Conservation (phyloP, 2,888 invertebrate genomes). For the Calameuta filiformis region DNA sequence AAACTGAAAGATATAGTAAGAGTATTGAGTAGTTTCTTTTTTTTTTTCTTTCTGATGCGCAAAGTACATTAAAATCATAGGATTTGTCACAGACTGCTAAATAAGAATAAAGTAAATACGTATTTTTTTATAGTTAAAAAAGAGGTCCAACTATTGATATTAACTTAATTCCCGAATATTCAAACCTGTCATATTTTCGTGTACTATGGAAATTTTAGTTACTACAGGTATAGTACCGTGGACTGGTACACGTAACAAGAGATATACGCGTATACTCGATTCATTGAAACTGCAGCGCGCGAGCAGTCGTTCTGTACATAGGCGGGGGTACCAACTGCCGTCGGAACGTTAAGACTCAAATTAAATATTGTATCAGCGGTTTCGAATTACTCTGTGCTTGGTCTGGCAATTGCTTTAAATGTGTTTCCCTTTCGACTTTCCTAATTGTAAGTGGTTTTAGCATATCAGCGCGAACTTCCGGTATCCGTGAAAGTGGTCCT, state of each 20-base stretch:
- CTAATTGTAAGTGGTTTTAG: background rate
- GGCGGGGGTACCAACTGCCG: slow-evolving; percentile 8
- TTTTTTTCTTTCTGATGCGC: too few relatives aligned
- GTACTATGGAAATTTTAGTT: background rate
- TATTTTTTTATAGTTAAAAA: background rate
- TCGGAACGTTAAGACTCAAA: slow-evolving; percentile 49
- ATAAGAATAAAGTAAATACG: background rate
- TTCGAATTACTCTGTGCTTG: slow-evolving; percentile 39
- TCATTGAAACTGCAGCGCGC: background rate
- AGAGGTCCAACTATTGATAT: background rate
- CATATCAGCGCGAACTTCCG: background rate
- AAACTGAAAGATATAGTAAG: too few relatives aligned
- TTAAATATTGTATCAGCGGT: slow-evolving; percentile 55
- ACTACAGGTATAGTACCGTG: background rate
- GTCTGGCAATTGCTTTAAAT: slow-evolving; percentile 46
- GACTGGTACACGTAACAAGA: background rate
- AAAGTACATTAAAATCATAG: too few relatives aligned
- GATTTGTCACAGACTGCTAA: background rate
- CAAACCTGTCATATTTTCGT: background rate
- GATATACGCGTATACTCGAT: background rate
- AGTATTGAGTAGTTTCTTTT: too few relatives aligned
- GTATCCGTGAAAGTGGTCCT: background rate
- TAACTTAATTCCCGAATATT: background rate
- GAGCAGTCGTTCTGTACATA: background rate
- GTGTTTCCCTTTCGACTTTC: slow-evolving; percentile 24